Base-by-base conservation (phyloP, 2,888 invertebrate species). In the Philhelius pedissequus region DNA sequence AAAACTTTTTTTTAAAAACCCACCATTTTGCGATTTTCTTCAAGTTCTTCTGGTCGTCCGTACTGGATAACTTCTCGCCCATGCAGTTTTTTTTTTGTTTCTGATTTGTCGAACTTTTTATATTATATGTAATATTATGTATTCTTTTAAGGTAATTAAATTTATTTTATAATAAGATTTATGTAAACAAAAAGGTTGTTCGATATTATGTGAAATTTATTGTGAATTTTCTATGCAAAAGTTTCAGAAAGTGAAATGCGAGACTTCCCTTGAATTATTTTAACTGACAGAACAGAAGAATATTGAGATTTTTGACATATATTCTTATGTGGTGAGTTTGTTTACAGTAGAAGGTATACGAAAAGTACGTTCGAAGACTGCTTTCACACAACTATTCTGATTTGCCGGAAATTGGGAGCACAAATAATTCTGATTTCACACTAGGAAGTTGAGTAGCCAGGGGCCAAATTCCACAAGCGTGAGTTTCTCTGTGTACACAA, bases 21-120 rank as follows among this genome's bases (percentile, higher is more conserved):
- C 84, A 84, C 84, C 84, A 84, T 84, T 84, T 84, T 84, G 84
- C 84, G 52, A 84, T 71, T 75, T 79, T 79, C 40, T 32, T 70
- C 25, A 30, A 66, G 58, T 66, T 79, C 32, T 74, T 56, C 73
- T 60, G 40, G 71, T 76, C 71, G 27, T 62, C 22, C 27, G 43
- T 38, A 18, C 43, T 30, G 43, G 43, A 25, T 62, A 40, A 79
- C 54, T 80, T 45, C 75, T 84, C 76, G 70, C 75, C 84, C 84
- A 84, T 84, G 62, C 80, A 84, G 68, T 71, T 71, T 56, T 32
- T 9, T 9, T 40, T 52, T 2, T 43, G 35, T 43, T 8, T 22
- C 56, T 32, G 35, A 13, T 9, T 27, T 25, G 50, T 4, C 6
- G 22, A 54, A 11, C 11, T 35, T 52, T 52, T 1, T 11, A 25